Evolutionary conservation across 2,797 vertebrate genomes (phyloP), one percentile per base, ranked within the genome.

Genomic region (Austrolebias charrua): DNA sequence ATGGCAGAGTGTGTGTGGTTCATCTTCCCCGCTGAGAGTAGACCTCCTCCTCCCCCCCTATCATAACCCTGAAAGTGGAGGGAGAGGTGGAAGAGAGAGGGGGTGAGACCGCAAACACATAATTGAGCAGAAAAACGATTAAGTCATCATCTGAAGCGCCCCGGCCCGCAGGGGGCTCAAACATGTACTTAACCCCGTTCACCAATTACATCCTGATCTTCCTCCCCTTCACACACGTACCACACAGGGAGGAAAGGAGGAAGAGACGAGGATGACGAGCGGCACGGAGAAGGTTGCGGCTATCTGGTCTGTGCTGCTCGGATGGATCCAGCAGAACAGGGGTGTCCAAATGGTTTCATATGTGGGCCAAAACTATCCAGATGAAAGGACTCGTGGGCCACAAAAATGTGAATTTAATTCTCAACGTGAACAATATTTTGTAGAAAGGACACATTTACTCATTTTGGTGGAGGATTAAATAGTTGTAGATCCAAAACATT

Each of bases 91-190:
- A 35, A 56, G 71, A 42, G 59, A 63, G 57, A 66, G 74, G 69
- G 62, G 76, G 92, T 90, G 93, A 93, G 74, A 83, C 89, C 73
- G 66, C 90, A 89, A 89, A 94, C 95, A 95, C 94, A 96, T 97
- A 97, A 97, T 97, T 97, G 95, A 98, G 94, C 95, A 96, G 95
- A 97, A 96, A 90, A 97, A 96, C 96, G 94, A 98, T 98, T 97
- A 97, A 98, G 96, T 97, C 96, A 96, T 98, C 95, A 97, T 96
- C 94, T 95, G 94, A 95, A 95, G 87, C 93, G 93, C 94, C 95
- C 95, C 91, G 93, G 95, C 94, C 95, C 93, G 92, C 93, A 92
- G 95, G 96, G 89, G 95, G 95, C 96, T 97, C 95, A 96, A 96
- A 97, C 95, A 95, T 96, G 96, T 98, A 98, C 95, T 98, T 98